Evolutionary conservation across 2,888 invertebrate genomes (phyloP), one percentile per base, ranked within the genome.

Genomic region (Scrobipalpa costella): DNA sequence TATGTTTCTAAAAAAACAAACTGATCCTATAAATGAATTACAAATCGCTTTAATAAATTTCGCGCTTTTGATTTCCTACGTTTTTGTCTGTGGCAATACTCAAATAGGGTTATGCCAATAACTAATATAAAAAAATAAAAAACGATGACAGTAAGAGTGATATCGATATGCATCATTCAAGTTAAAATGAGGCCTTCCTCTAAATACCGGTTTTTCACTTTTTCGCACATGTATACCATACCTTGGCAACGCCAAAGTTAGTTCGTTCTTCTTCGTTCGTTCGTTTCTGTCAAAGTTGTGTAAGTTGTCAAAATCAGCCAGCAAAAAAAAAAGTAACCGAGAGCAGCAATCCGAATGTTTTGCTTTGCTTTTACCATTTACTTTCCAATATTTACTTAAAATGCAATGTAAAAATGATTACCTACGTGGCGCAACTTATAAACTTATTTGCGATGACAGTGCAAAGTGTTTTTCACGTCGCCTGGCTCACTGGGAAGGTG

Each of bases 401-500:
- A 78, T 78, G 78, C 71, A 49, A 69, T 68, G 58, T 57, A 74
- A 84, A 74, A 72, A 89, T 90, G 88, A 87, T 90, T 78, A 74
- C 83, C 8, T 78, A 83, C 69, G 76, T 89, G 67, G 85, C 86
- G 63, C 82, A 84, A 77, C 67, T 80, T 64, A 79, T 90, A 65
- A 82, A 83, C 74, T 67, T 80, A 61, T 67, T 86, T 65, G 84
- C 85, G 62, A 67, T 73, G 50, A 71, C 82, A 57, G 67, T 88
- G 44, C 85, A 85, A 68, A 80, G 77, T 66, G 65, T 81, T 59
- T 71, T 90, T 62, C 68, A 78, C 33, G 66, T 82, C 55, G 79
- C 87, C 47, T 89, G 90, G 57, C 78, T 83, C 64, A 74, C 80
- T 44, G 90, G 90, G 68, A 79, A 84, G 77, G 44, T 89, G 61